Conservation (phyloP, 2,113 vertebrate species). For the Phalacrocorax carbo region DNA sequence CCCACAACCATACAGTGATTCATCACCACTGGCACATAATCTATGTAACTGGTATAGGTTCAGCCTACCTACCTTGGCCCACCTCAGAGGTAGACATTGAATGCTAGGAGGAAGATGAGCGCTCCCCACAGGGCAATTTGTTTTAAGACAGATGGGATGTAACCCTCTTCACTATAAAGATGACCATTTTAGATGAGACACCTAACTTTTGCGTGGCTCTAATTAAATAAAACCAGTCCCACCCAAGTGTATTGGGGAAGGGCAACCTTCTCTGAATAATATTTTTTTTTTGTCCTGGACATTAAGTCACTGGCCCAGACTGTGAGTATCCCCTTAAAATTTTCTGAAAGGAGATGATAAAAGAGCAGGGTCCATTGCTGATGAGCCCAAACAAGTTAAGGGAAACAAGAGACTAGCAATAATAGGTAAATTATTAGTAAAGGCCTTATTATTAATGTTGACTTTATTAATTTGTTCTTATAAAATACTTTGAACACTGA, state of each 20-base stretch:
- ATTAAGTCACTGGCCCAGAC: not conserved
- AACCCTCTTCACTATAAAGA: not conserved
- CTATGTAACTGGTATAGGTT: not conserved
- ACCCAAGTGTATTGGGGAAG: not conserved
- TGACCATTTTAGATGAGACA: not conserved
- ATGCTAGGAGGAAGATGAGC: not conserved
- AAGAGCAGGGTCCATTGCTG: not conserved
- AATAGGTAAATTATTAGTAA: not conserved
- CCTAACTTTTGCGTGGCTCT: not conserved
- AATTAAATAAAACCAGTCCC: not conserved
- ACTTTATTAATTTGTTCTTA: not conserved
- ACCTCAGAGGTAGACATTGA: not conserved
- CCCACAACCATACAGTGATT: not conserved
- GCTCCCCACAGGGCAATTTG: not conserved
- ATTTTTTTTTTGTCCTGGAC: not conserved
- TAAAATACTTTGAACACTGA: not conserved
- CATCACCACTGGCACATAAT: not conserved
- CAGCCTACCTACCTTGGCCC: not conserved
- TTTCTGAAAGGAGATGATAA: not conserved
- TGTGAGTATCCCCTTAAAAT: not conserved
- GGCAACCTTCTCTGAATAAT: not conserved
- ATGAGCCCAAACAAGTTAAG: not conserved
- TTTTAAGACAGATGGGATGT: not conserved
- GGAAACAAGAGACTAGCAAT: not conserved
- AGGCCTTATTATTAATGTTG: not conserved